These are phyloP conservation scores for Leuciscus waleckii DNA, from an alignment of 2,797 vertebrate genomes.

Conservation along the genomic window DNA sequence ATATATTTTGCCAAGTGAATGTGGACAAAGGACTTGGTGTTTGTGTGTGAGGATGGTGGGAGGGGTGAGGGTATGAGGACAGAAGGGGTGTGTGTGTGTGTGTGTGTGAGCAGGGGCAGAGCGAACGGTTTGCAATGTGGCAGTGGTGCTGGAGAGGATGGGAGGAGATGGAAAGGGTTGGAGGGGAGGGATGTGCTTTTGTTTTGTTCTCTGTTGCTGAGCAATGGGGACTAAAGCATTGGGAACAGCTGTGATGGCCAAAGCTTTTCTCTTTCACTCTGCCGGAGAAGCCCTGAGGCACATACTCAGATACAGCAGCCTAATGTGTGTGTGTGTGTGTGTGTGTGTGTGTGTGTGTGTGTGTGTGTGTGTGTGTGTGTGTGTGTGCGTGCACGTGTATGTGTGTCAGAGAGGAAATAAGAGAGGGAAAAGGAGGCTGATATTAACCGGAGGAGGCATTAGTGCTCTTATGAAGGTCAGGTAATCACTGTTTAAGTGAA, in stretches of 20 bases:
- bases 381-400: neutral
- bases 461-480: slow-evolving; percentile 24
- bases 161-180: slow-evolving; percentile 66
- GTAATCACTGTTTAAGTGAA: slow-evolving; percentile 24
- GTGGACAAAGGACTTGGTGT: slow-evolving; percentile 79
- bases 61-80: slow-evolving; percentile 52
- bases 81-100: slow-evolving; percentile 59
- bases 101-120: slow-evolving; percentile 36
- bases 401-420: slow-evolving; percentile 15
- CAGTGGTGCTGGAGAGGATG: slow-evolving; percentile 54
- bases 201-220: slow-evolving; percentile 81
- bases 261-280: slow-evolving; percentile 82
- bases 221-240: slow-evolving; percentile 74
- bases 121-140: slow-evolving; percentile 43
- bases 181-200: slow-evolving; percentile 76
- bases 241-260: slow-evolving; percentile 82
- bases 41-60: slow-evolving; percentile 55
- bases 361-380: slow-evolving; percentile 24
- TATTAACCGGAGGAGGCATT: slow-evolving; percentile 27
- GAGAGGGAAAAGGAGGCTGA: slow-evolving; percentile 25
- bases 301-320: slow-evolving; percentile 55
- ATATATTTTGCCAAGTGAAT: slow-evolving; percentile 65
- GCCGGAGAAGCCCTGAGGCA: slow-evolving; percentile 75
- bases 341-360: neutral
- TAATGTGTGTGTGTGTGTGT: slow-evolving; percentile 21